Base-by-base conservation (phyloP, 2,113 vertebrate species). In the Capra hircus region DNA sequence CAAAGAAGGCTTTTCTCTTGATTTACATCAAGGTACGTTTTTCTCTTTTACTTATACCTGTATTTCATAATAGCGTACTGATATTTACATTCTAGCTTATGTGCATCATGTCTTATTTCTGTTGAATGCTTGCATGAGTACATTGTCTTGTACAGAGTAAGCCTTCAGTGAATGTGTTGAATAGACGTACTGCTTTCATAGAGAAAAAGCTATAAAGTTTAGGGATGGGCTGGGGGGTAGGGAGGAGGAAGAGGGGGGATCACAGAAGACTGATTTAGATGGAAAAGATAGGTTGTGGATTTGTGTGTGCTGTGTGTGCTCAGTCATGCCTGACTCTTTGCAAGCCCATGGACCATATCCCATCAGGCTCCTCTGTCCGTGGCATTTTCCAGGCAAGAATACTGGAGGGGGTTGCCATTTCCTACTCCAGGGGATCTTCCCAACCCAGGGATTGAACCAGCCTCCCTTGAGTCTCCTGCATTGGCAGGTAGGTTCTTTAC, bases 31-130 rank as follows among this genome's bases (percentile, higher is more conserved):
- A 23, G 96, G 28, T 94, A 67, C 62, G 43, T 62, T 94, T 77
- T 83, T 60, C 50, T 81, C 14, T 52, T 89, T 55, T 74, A 77
- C 17, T 48, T 71, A 45, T 55, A 30, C 33, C 6, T 82, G 14
- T 59, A 21, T 77, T 96, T 88, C 87, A 15, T 53, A 81, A 19
- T 19, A 43, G 52, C 15, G 4, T 84, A 48, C 13, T 55, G 16
- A 71, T 78, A 90, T 91, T 91, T 62, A 90, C 19, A 74, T 85
- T 60, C 8, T 59, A 30, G 53, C 45, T 80, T 86, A 74, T 86
- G 81, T 96, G n/a, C 85, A n/a, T 85, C 53, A 16, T 87, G 21
- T 52, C 80, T 83, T 87, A 59, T 55, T 95, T 97, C 81, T 95
- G 81, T 91, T 30, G 81, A 80, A 33, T 90, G 40, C 23, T 48